Evolutionary conservation across 2,888 invertebrate species (phyloP).

Genomic region (Chrysodeixis includens): DNA sequence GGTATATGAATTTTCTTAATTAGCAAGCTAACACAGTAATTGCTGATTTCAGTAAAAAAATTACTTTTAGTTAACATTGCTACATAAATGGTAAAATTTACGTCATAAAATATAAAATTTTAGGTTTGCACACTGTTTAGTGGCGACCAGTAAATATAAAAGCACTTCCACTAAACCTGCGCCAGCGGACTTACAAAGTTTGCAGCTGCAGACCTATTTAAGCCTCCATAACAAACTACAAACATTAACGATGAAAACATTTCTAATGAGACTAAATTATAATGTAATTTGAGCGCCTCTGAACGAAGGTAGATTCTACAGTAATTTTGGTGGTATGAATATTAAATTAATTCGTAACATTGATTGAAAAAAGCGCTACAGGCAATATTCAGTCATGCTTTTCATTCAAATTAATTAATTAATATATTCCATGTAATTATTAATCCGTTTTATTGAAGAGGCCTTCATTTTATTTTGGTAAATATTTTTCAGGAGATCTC

Average conservation of each 20-base stretch:
- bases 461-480: neutral
- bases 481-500: neutral
- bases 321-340: neutral
- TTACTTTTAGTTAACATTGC: too few relatives aligned
- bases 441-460: neutral
- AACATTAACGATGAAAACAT: constrained; percentile 1
- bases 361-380: neutral
- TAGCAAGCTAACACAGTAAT: neutral
- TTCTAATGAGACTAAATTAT: neutral
- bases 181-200: neutral
- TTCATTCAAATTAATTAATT: neutral
- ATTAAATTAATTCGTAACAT: neutral
- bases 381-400: neutral
- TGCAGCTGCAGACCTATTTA: neutral
- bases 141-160: constrained; percentile 26
- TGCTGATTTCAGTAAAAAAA: constrained; percentile 2
- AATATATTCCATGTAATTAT: neutral
- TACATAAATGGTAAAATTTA: too few relatives aligned
- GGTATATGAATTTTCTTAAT: neutral
- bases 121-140: constrained; percentile 6
- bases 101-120: too few relatives aligned
- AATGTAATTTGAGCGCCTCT: neutral
- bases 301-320: neutral
- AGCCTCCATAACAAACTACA: neutral
- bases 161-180: neutral